Conservation (phyloP, 2,797 vertebrate genomes). For the Alouatta caraya region DNA sequence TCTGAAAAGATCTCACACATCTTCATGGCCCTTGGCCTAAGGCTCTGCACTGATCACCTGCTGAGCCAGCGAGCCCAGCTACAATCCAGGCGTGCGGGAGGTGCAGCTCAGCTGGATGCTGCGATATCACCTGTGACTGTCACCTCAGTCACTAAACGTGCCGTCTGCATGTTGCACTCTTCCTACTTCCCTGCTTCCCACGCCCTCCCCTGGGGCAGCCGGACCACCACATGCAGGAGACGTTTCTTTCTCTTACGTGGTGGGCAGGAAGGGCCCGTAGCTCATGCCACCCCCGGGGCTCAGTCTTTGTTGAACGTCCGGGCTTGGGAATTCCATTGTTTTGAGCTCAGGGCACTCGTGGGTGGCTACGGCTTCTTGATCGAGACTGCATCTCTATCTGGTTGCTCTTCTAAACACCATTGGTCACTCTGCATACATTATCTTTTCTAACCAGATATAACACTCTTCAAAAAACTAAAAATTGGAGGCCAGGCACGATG, state of each 20-base stretch:
- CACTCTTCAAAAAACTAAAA: not conserved
- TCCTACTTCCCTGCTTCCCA: too few relatives aligned
- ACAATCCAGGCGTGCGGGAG: fast-evolving
- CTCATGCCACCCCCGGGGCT: fast-evolving
- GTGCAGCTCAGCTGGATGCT: fast-evolving
- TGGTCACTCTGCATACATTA: fast-evolving
- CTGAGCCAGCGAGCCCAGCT: not conserved
- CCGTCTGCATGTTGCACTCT: not conserved
- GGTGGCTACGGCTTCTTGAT: not conserved
- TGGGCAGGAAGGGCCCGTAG: too few relatives aligned
- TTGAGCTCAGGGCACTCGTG: not conserved
- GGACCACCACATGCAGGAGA: not conserved
- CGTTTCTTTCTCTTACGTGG: fast-evolving
- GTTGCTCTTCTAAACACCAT: not conserved
- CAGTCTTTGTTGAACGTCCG: not conserved
- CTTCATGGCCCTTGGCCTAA: fast-evolving
- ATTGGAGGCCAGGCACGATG: too few relatives aligned
- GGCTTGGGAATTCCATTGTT: not conserved
- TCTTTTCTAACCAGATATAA: not conserved
- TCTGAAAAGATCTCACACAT: too few relatives aligned
- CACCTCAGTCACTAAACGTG: not conserved
- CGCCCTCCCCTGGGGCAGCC: not conserved
- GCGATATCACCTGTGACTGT: too few relatives aligned
- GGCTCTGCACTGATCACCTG: fast-evolving
- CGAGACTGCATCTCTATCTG: not conserved